Conservation (phyloP, 2,797 vertebrate genomes). For the Pristis pectinata region DNA sequence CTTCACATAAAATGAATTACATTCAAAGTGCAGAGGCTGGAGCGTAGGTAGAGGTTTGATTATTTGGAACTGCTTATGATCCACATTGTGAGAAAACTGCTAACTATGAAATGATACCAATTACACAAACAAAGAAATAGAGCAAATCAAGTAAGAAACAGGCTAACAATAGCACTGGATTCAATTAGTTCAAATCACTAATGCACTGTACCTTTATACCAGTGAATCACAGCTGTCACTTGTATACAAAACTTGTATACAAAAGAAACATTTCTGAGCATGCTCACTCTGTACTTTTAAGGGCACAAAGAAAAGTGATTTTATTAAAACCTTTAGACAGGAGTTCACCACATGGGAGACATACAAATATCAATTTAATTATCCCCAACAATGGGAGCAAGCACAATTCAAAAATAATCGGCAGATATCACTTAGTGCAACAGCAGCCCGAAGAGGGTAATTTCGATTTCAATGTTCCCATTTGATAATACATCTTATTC, state of each 20-base stretch:
- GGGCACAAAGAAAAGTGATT: neutral
- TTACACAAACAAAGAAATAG: neutral
- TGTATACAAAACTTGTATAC: no score
- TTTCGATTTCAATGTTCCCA: neutral
- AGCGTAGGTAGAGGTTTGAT: neutral
- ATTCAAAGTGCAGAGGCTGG: neutral
- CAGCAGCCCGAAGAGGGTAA: neutral
- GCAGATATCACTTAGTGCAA: neutral
- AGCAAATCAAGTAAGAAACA: neutral
- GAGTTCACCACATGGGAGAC: neutral
- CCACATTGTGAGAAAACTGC: neutral
- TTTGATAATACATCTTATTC: neutral
- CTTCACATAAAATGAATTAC: neutral
- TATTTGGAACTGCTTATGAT: neutral
- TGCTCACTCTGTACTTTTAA: neutral
- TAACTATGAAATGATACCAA: neutral
- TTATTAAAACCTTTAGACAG: conserved; percentile 29
- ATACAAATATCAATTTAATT: neutral
- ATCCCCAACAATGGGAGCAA: neutral
- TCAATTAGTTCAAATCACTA: neutral
- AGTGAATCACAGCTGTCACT: no score
- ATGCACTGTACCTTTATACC: neutral
- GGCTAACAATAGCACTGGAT: neutral
- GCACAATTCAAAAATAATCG: neutral
- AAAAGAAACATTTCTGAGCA: neutral